Percentiles rank a stretch among this genome's conserved stretches.
Evolutionary conservation across 2,888 invertebrate genomes (phyloP).

Genomic region (Vesta saturnalis): DNA sequence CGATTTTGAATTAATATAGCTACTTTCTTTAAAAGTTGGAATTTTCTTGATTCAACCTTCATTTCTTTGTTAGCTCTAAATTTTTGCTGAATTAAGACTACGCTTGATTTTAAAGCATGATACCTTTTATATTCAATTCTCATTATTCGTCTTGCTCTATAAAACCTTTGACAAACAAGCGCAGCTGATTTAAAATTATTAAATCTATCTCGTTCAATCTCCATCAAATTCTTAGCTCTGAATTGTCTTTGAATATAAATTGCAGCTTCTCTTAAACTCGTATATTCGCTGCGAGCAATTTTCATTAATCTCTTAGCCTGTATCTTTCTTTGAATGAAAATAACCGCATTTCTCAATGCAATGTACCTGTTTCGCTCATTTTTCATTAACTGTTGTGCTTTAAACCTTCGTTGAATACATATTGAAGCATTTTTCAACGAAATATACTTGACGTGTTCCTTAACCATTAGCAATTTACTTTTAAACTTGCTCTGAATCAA

Average conservation of each 20-base stretch:
- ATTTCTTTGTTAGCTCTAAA: conserved; percentile 57
- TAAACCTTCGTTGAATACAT: conserved; percentile 18
- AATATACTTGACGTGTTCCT: neutral
- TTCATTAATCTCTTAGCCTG: neutral
- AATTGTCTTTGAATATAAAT: conserved; percentile 43
- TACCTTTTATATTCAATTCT: conserved; percentile 55
- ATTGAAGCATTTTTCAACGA: conserved; percentile 7
- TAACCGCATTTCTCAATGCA: neutral
- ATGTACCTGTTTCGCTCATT: neutral
- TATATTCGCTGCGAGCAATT: conserved; percentile 9
- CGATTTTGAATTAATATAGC: conserved; percentile 51
- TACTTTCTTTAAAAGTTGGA: conserved; percentile 55
- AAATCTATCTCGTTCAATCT: conserved; percentile 49
- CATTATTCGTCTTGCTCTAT: conserved; percentile 61
- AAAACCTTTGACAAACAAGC: conserved; percentile 59
- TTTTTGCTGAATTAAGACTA: conserved; percentile 50
- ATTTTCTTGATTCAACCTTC: conserved; percentile 58
- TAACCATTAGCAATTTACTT: conserved; percentile 6
- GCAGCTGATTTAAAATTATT: conserved; percentile 53
- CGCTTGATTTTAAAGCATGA: conserved; percentile 47
- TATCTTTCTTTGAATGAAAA: neutral
- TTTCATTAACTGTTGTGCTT: conserved; percentile 1
- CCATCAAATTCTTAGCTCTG: conserved; percentile 40
- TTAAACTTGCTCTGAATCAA: neutral
- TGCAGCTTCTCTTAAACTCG: conserved; percentile 38